These are phyloP conservation scores for Micrasema minimum DNA, from an alignment of 1,140 invertebrate species.

Conservation along the genomic window DNA sequence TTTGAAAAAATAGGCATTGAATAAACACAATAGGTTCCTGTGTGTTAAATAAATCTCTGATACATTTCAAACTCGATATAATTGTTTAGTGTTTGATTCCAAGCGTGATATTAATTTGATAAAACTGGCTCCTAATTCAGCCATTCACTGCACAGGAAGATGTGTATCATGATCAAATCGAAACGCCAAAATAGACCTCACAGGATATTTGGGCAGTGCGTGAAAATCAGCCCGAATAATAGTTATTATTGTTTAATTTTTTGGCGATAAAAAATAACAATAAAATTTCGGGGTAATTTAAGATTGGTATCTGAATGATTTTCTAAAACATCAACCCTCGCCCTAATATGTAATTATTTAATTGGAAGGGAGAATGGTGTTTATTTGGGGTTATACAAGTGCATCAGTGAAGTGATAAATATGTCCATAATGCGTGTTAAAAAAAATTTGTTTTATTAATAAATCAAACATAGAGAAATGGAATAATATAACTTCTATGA, in stretches of 20 bases:
- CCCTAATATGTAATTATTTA: too few relatives aligned
- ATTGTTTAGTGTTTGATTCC: constrained; percentile 1
- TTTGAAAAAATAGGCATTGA: too few relatives aligned
- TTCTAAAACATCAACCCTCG: neutral
- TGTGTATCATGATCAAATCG: constrained; percentile 33
- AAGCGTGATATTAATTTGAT: constrained; percentile 42
- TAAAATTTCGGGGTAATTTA: constrained; percentile 28
- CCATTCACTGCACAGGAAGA: constrained; percentile 44
- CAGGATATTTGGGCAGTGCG: neutral
- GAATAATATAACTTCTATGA: too few relatives aligned
- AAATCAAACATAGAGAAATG: too few relatives aligned
- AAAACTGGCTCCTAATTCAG: constrained; percentile 50
- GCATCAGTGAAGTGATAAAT: neutral
- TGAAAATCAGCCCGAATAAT: constrained; percentile 19
- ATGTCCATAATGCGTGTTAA: neutral
- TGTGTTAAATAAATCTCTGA: constrained; percentile 17
- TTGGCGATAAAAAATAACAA: constrained; percentile 1
- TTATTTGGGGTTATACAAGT: neutral
- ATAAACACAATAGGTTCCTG: too few relatives aligned
- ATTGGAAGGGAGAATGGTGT: neutral
- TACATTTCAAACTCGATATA: constrained; percentile 4
- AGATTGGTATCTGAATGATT: constrained; percentile 28
- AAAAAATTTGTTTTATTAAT: too few relatives aligned
- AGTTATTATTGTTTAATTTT: constrained; percentile 22
- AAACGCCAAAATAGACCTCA: constrained; percentile 8